Evolutionary conservation across 2,113 vertebrate species (phyloP).

Genomic region (Isurus oxyrinchus): DNA sequence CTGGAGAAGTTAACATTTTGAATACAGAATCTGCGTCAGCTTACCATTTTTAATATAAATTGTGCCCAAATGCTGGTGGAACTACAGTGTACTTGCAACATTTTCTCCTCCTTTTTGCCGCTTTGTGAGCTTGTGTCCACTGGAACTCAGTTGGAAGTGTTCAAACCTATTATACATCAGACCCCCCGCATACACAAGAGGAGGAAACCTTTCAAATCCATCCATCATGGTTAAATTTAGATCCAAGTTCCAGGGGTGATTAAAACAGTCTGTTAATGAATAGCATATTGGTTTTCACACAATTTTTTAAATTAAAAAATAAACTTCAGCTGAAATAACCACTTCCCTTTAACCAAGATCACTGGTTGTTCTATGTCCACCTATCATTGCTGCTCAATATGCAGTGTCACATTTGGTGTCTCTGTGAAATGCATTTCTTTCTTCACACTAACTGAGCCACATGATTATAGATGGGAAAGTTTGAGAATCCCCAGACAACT

Average conservation of each 20-base stretch:
- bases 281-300: neutral
- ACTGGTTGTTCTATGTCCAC: neutral
- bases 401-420: neutral
- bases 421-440: neutral
- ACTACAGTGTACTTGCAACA: neutral
- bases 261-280: neutral
- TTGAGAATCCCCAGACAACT: neutral
- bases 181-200: neutral
- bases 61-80: neutral
- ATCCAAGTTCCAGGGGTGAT: neutral
- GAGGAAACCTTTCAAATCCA: neutral
- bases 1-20: neutral
- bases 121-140: neutral
- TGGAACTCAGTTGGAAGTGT: neutral
- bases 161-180: neutral
- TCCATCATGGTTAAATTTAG: neutral
- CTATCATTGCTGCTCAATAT: neutral
- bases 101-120: neutral
- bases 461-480: neutral
- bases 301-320: neutral
- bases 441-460: neutral
- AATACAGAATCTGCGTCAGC: neutral
- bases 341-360: neutral
- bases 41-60: neutral
- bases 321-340: neutral